Percentiles rank a stretch among this genome's conserved stretches.
These are phyloP conservation scores for Aphidius ervi DNA, from an alignment of 1,140 invertebrate species.

Conservation along the genomic window DNA sequence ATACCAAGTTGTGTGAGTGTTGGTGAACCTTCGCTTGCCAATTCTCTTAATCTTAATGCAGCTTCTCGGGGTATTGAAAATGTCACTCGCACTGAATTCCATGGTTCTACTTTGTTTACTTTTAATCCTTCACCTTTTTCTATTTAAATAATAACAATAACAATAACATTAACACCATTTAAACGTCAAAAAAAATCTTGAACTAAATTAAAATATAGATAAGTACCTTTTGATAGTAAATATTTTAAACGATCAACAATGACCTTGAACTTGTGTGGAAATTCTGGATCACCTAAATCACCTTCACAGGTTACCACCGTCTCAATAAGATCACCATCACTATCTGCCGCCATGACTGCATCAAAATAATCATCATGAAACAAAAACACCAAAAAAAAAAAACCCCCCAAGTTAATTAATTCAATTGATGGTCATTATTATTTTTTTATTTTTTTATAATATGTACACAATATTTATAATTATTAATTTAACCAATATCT, in stretches of 20 bases:
- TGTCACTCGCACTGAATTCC: slow-evolving; percentile 95
- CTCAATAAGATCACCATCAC: slow-evolving; percentile 67
- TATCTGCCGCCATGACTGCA: slow-evolving; percentile 69
- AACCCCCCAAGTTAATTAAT: background rate
- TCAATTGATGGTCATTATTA: background rate
- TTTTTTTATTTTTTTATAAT: background rate
- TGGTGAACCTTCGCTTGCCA: slow-evolving; percentile 84
- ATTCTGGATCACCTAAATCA: slow-evolving; percentile 71
- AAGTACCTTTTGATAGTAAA: slow-evolving; percentile 65
- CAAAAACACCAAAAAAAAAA: slow-evolving; percentile 12
- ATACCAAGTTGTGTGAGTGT: slow-evolving; percentile 87
- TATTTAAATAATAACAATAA: slow-evolving; percentile 26
- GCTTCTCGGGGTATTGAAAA: slow-evolving; percentile 94
- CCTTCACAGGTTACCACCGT: slow-evolving; percentile 78
- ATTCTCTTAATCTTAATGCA: slow-evolving; percentile 78
- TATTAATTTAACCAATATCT: background rate
- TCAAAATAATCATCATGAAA: slow-evolving; percentile 16
- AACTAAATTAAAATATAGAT: background rate
- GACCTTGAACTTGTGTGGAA: slow-evolving; percentile 64
- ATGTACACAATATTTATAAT: background rate
- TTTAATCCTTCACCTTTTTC: slow-evolving; percentile 57
- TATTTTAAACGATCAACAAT: slow-evolving; percentile 66
- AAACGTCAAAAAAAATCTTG: background rate
- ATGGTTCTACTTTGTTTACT: slow-evolving; percentile 90
- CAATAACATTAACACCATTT: slow-evolving; percentile 9